These are phyloP conservation scores for Delphinus delphis DNA, from an alignment of 2,113 vertebrate species.

Conservation along the genomic window DNA sequence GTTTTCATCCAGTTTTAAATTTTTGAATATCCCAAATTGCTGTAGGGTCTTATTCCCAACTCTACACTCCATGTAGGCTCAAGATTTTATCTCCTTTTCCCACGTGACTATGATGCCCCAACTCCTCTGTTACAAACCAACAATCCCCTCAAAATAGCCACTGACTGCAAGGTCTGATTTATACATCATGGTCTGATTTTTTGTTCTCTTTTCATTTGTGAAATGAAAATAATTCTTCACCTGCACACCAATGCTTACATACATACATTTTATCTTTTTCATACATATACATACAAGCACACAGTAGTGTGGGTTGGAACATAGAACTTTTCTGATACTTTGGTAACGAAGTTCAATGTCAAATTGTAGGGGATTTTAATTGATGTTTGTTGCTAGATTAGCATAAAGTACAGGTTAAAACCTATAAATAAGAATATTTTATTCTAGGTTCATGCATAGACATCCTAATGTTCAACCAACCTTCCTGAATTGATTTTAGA, in stretches of 20 bases:
- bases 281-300: background rate
- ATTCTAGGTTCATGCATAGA: background rate
- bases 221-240: background rate
- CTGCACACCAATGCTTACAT: background rate
- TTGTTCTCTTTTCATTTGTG: background rate
- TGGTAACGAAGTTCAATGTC: background rate
- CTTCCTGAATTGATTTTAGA: background rate
- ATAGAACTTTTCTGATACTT: background rate
- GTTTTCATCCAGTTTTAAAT: background rate
- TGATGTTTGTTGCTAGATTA: background rate
- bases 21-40: background rate
- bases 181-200: background rate
- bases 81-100: background rate
- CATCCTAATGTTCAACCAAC: background rate
- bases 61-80: accelerated
- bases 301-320: background rate
- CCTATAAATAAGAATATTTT: background rate
- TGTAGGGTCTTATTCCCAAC: background rate
- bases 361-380: background rate
- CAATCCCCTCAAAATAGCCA: accelerated
- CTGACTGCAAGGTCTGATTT: background rate
- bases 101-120: background rate
- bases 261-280: background rate
- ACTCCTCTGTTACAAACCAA: background rate
- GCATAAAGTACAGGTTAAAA: background rate